Base-by-base conservation (phyloP, 2,797 vertebrate genomes). In the Masticophis lateralis region DNA sequence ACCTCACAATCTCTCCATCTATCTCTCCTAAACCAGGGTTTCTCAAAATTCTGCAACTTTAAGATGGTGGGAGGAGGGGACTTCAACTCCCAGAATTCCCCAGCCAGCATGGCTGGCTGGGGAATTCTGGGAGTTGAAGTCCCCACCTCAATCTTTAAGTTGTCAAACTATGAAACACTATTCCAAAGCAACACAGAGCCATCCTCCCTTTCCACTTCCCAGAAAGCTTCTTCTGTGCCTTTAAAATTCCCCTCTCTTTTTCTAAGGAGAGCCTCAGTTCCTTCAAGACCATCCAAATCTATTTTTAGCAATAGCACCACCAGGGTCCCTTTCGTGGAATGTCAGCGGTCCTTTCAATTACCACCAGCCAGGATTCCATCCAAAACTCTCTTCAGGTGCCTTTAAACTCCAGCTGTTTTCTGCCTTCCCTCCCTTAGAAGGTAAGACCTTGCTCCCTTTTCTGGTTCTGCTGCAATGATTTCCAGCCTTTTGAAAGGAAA, bases 371-470 rank as follows among this genome's bases (percentile, higher is more conserved):
- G 66, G 86, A 93, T 79, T 57, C 22, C 7, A 59, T 88, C 86
- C 92, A 43, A 91, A 91, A 91, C 55, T 88, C 92, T 91, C 90
- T 60, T 28, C 92, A 93, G 92, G 92, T 89, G 86, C 92, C 92
- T 93, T 93, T 87, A 93, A 56, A 91, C 28, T 55, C 90, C 60
- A 88, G 86, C 92, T 91, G 90, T 57, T 69, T 88, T 88, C 92
- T 83, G 1, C 5, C 86, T 88, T 88, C 5, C 55, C 51, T 88
- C 14, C 61, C 56, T 66, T 22, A 13, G 22, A 88, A 93, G 92
- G 92, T 93, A 93, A 93, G 92, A 55, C 7, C 37, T 18, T n/a
- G 25, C 28, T 91, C 12, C 13, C 56, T 88, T 91, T 37, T 37
- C 51, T 88, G 37, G 90, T n/a, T 88, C 13, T 91, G 90, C 90